Base-by-base conservation (phyloP, 2,888 invertebrate species). In the Lepidonotus clava region DNA sequence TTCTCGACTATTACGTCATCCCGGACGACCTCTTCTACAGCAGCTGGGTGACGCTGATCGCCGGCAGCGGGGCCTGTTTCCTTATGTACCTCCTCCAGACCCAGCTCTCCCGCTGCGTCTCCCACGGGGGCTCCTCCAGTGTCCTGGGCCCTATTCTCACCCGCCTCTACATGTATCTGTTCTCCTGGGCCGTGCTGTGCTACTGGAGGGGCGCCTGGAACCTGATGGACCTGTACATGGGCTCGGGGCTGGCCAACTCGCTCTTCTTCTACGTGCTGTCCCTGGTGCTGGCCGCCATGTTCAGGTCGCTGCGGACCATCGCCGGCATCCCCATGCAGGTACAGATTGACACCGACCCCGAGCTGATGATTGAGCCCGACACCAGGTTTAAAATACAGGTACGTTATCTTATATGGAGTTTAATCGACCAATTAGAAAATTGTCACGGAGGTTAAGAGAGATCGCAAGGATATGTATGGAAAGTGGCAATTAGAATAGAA, bases 161-260 rank as follows among this genome's bases (percentile, higher is more conserved):
- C 2, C 88, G 90, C 5, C 53, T 89, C 6, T 88, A 89, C 87
- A 46, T 90, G 66, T 90, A 90, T 83, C 53, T 88, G 21, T 88
- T 86, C 51, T 88, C 88, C 24, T 90, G 90, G 90, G 89, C 87
- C 21, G 87, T 89, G 28, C 67, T 90, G 87, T 87, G 89, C 40
- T 90, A 88, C 85, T 90, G 90, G 90, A 84, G 90, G 36, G 90
- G 90, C 0, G 40, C 88, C 8, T 90, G 90, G 90, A 88, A 90
- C 46, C 83, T 90, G 80, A 66, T 89, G 28, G 90, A 90, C 83
- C 32, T 87, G 32, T 90, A 90, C 84, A 86, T 89, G 56, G 85
- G 85, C 4, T 87, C 83, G 8, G 83, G 46, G 24, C 87, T 88
- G 87, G n/a, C 86, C n/a, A 88, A 89, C 71, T 86, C 88, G 0